Percentiles rank a stretch among this genome's conserved stretches.
These are phyloP conservation scores for Itoplectis maculator DNA, from an alignment of 2,888 invertebrate genomes.

Conservation along the genomic window DNA sequence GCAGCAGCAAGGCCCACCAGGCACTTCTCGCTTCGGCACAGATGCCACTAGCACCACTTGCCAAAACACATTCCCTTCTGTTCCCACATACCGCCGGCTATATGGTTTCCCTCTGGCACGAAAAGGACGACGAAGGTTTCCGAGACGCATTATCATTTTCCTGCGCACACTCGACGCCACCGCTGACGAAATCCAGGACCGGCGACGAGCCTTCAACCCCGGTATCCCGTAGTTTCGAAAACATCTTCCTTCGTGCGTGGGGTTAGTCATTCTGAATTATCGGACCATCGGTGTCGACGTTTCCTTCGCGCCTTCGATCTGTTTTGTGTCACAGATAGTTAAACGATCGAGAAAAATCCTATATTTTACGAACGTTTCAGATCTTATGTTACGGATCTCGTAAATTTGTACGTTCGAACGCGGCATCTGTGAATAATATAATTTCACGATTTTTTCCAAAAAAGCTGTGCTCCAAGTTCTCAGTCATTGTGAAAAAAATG, in stretches of 20 bases:
- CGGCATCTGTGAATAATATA: too few relatives aligned
- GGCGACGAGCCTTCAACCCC: constrained; percentile 5
- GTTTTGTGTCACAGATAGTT: neutral
- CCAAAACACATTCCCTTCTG: constrained; percentile 74
- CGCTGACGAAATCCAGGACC: constrained; percentile 29
- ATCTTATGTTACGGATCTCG: neutral
- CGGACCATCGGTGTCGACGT: neutral
- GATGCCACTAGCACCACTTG: constrained; percentile 76
- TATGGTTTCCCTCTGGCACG: neutral
- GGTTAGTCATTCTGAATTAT: constrained; percentile 6
- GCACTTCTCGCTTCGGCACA: constrained; percentile 74
- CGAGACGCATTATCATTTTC: constrained; percentile 73
- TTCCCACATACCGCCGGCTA: constrained; percentile 30
- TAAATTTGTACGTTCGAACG: neutral
- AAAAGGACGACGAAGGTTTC: constrained; percentile 27
- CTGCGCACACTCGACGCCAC: constrained; percentile 61
- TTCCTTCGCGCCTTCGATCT: neutral
- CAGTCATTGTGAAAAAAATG: too few relatives aligned
- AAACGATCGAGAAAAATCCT: neutral
- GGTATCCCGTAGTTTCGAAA: constrained; percentile 4
- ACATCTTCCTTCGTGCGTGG: constrained; percentile 34
- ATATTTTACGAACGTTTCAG: neutral
- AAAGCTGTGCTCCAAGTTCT: too few relatives aligned
- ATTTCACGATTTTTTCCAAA: too few relatives aligned
- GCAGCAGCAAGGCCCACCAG: constrained; percentile 49